A percentile compares a stretch with the other conserved stretches of the same genome.
Conservation (phyloP, 2,113 vertebrate species). For the Pavo muticus region DNA sequence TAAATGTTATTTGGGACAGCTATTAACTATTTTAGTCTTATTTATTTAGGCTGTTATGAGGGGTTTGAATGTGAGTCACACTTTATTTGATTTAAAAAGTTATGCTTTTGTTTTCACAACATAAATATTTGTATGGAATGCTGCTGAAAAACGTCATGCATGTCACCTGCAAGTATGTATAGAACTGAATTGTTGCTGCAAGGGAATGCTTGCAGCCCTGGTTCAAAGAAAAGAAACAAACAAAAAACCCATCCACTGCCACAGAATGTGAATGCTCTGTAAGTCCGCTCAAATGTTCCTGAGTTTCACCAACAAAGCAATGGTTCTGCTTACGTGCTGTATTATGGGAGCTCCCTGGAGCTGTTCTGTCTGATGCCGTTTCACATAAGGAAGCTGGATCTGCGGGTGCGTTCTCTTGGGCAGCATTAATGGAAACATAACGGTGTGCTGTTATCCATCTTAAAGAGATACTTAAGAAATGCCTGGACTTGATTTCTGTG, state of each 20-base stretch:
- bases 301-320: neutral
- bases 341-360: neutral
- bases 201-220: neutral
- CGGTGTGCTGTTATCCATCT: neutral
- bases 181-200: neutral
- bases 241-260: neutral
- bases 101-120: accelerated
- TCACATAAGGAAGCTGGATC: neutral
- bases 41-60: neutral
- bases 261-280: neutral
- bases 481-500: neutral
- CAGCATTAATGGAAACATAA: neutral
- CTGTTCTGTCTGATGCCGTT: neutral
- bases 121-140: neutral
- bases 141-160: neutral
- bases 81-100: neutral
- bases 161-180: neutral
- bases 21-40: neutral
- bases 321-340: neutral
- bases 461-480: neutral
- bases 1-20: neutral
- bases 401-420: neutral
- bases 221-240: neutral
- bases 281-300: neutral
- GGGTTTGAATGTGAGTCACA: neutral